A percentile compares a stretch with the other conserved stretches of the same genome.
These are phyloP conservation scores for Monodelphis domestica DNA, from an alignment of 2,797 vertebrate species.

Conservation along the genomic window DNA sequence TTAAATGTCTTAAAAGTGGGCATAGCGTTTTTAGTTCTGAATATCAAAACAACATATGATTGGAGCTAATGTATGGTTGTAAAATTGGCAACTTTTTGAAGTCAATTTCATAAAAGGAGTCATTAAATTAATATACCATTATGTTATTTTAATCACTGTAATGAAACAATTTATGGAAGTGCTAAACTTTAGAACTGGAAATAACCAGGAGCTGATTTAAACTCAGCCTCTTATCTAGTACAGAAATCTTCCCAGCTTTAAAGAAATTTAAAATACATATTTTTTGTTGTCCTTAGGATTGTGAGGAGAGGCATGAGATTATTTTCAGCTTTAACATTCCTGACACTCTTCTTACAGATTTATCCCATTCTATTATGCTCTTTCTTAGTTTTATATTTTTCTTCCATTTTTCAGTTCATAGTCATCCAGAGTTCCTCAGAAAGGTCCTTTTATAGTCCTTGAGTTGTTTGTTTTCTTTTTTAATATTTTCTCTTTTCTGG, in stretches of 20 bases:
- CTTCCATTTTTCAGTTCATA: not conserved
- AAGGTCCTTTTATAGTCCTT: not conserved
- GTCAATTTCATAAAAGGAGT: slow-evolving; percentile 22
- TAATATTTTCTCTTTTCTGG: not conserved
- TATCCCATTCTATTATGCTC: not conserved
- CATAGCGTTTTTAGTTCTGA: slow-evolving; percentile 26
- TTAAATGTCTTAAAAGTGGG: not conserved
- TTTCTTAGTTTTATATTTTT: not conserved
- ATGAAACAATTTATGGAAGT: slow-evolving; percentile 20
- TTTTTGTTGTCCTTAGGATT: not conserved
- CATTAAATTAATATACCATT: not conserved
- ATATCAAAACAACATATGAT: slow-evolving; percentile 9
- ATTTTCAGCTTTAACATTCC: not conserved
- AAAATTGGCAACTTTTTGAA: not conserved
- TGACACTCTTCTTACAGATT: not conserved
- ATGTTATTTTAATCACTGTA: slow-evolving; percentile 24
- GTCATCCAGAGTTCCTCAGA: slow-evolving; percentile 13
- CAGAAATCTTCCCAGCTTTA: not conserved
- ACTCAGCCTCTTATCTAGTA: not conserved
- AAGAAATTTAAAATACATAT: not conserved
- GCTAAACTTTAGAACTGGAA: not conserved
- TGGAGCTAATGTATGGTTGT: not conserved
- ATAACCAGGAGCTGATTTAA: not conserved
- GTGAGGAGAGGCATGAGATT: not conserved
- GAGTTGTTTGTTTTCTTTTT: not conserved